Conservation (phyloP, 2,888 invertebrate species). For the Tricholauxania praeusta region DNA sequence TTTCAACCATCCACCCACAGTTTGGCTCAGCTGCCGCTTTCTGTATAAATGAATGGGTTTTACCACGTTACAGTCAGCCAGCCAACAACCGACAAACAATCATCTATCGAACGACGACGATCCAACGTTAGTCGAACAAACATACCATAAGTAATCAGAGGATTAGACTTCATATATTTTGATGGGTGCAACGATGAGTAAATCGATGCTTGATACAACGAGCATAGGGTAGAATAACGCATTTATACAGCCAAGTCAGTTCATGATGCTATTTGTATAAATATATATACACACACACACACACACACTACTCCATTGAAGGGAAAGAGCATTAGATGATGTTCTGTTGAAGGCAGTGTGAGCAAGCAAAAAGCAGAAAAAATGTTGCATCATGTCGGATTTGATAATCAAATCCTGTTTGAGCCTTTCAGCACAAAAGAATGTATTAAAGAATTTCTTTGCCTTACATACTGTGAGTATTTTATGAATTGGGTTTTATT, state of each 20-base stretch:
- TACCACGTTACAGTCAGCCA: too few relatives aligned
- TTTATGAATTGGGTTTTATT: not conserved
- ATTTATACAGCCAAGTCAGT: not conserved
- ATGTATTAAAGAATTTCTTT: constrained; percentile 1
- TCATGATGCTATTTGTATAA: not conserved
- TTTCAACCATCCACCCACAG: not conserved
- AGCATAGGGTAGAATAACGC: not conserved
- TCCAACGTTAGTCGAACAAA: too few relatives aligned
- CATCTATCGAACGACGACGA: too few relatives aligned
- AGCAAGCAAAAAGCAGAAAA: not conserved
- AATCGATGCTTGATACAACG: not conserved
- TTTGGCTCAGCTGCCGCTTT: not conserved
- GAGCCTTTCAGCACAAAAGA: constrained; percentile 11
- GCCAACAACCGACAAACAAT: too few relatives aligned
- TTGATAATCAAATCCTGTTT: constrained; percentile 11
- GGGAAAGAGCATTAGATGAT: too few relatives aligned
- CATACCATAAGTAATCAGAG: constrained; percentile 24
- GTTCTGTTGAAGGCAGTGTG: not conserved
- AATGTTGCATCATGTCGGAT: constrained; percentile 5
- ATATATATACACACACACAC: not conserved
- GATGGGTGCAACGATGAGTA: not conserved
- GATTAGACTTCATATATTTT: constrained; percentile 24
- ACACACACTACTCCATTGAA: not conserved
- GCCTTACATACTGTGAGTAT: not conserved
- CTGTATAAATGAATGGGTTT: not conserved